Evolutionary conservation across 1,140 invertebrate species (phyloP).

Genomic region (Dinoponera quadriceps): DNA sequence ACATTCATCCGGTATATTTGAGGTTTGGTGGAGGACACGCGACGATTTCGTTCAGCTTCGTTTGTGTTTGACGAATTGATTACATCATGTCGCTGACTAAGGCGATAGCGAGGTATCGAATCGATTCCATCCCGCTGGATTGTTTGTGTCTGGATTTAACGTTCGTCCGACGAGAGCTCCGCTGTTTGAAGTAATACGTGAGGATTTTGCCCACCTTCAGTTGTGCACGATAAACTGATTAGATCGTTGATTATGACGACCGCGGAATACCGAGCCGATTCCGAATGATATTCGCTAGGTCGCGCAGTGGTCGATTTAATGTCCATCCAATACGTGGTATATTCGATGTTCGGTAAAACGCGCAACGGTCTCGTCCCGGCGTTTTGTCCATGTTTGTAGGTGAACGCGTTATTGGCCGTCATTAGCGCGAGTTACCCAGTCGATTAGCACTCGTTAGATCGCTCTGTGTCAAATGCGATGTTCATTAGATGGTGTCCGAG

Average conservation of each 20-base stretch:
- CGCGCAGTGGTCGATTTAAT: neutral
- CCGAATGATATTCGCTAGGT: constrained; percentile 9
- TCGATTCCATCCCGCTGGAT: neutral
- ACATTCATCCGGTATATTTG: neutral
- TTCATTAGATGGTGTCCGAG: neutral
- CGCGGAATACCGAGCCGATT: constrained; percentile 3
- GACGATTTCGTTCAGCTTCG: neutral
- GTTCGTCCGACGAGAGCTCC: neutral
- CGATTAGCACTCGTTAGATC: too few species aligned
- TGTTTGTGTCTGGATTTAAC: neutral
- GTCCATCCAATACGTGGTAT: neutral
- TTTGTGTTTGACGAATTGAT: neutral
- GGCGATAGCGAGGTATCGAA: constrained; percentile 12
- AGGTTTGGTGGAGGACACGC: neutral
- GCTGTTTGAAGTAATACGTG: neutral
- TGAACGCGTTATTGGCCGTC: too few species aligned
- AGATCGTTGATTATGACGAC: neutral
- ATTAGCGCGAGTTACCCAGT: too few species aligned
- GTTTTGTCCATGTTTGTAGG: too few species aligned
- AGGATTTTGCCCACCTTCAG: neutral
- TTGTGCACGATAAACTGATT: constrained; percentile 9
- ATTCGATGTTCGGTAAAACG: too few species aligned
- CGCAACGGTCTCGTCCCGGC: too few species aligned
- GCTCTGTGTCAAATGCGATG: neutral
- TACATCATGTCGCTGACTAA: neutral